Base-by-base conservation (phyloP, 2,797 vertebrate species). In the Xenentodon cancila region DNA sequence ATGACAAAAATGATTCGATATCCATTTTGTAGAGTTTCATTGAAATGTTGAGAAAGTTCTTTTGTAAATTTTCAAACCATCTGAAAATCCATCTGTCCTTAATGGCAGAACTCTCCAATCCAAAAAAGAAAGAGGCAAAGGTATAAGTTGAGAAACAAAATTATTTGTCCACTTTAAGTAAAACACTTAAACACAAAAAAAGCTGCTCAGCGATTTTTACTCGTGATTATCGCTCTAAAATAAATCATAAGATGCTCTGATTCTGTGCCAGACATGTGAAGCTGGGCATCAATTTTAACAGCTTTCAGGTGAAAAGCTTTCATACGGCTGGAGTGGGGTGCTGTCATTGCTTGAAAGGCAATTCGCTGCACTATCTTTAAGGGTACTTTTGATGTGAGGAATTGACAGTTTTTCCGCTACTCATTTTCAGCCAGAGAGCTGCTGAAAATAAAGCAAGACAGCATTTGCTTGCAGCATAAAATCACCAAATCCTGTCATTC, bases 11-110 rank as follows among this genome's bases (percentile, higher is more conserved):
- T 47, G 1, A 71, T 52, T 56, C 61, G 7, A 62, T 40, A 40
- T 44, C 18, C 16, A 40, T 65, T 75, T 62, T 71, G 11, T 54
- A 59, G 53, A 4, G 32, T 32, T 44, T 73, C n/a, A 45, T 20
- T 43, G 19, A 16, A 44, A 59, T 45, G 25, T 12, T 55, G 30
- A 47, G 7, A 34, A 22, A 53, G 37, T 40, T 15, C 13, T 40
- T 40, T 5, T 15, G 30, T 30, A 30, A 30, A 30, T 37, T 11
- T 37, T 37, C 9, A 37, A 37, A 13, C 34, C 12, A 11, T 13
- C 34, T 12, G 34, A 30, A 30, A 6, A 1, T 37, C n/a, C n/a
- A n/a, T n/a, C n/a, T n/a, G n/a, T n/a, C n/a, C n/a, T n/a, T n/a
- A n/a, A n/a, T 40, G 12, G 13, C 37, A 40, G 12, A 40, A 40